Conservation (phyloP, 2,113 vertebrate species). For the Micromys minutus region DNA sequence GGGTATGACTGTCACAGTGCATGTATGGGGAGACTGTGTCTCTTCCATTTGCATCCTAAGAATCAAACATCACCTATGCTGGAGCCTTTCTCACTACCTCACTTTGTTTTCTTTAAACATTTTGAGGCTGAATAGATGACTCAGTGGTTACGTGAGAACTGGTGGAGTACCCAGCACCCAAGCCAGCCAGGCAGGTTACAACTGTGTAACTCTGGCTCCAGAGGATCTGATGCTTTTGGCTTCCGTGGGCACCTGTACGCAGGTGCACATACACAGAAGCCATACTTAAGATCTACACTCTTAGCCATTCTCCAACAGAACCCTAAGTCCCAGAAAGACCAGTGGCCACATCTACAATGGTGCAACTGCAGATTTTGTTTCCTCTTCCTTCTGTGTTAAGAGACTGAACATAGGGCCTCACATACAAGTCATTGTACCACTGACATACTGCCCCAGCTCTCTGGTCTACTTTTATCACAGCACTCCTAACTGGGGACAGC, state of each 20-base stretch:
- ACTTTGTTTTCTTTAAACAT: neutral
- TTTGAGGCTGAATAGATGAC: neutral
- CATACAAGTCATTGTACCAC: neutral
- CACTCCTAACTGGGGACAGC: neutral
- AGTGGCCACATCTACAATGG: neutral
- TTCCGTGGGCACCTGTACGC: neutral
- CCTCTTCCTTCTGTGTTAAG: neutral
- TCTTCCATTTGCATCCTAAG: neutral
- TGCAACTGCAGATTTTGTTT: neutral
- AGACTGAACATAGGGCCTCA: neutral
- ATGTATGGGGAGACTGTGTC: neutral
- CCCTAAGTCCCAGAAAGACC: neutral
- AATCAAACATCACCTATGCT: neutral
- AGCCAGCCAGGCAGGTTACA: too few relatives aligned
- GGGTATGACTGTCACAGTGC: neutral
- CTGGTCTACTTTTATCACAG: neutral
- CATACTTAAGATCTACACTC: neutral
- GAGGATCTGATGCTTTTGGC: neutral
- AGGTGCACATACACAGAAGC: too few relatives aligned
- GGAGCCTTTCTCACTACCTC: neutral
- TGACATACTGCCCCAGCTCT: neutral
- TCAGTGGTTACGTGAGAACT: neutral
- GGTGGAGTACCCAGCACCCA: neutral
- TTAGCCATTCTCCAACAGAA: slow-evolving; percentile 25
- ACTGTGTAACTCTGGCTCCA: neutral